A percentile compares a stretch with the other conserved stretches of the same genome.
phyloP scores from a whole-genome alignment of 2,797 vertebrate genomes.

The Onychomys torridus region DNA sequence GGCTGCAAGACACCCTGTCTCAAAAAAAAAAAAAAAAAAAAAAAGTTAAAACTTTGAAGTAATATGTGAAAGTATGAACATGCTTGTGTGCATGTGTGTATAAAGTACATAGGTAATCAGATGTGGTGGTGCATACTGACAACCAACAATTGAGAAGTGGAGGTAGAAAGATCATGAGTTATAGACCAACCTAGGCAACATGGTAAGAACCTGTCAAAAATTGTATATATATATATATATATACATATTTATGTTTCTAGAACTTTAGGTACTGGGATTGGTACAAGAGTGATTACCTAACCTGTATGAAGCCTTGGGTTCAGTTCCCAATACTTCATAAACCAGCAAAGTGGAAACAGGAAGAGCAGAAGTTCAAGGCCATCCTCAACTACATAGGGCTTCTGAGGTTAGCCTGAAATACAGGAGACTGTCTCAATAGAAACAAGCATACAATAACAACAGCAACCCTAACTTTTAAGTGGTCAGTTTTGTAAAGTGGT shows the following conservation, averaged over 20 bases:
- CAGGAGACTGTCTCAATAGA: background rate
- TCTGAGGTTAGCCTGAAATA: background rate
- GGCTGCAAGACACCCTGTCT: background rate
- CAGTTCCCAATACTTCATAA: background rate
- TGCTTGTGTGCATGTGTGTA: background rate
- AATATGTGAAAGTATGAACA: background rate
- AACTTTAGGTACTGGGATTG: background rate
- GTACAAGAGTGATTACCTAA: background rate
- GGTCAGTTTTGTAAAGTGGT: background rate
- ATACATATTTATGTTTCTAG: background rate
- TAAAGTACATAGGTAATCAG: background rate
- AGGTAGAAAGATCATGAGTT: background rate
- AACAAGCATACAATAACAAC: background rate
- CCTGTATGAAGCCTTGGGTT: background rate
- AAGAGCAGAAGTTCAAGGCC: background rate
- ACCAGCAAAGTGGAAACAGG: background rate
- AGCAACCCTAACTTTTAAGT: background rate
- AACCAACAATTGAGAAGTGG: background rate
- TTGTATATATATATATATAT: background rate
- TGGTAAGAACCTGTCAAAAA: background rate
- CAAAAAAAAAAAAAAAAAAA: background rate
- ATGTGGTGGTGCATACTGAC: background rate
- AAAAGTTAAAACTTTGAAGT: background rate
- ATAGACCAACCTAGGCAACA: background rate
- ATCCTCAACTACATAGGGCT: background rate